Conservation (phyloP, 2,797 vertebrate genomes). For the Sylvia borin region DNA sequence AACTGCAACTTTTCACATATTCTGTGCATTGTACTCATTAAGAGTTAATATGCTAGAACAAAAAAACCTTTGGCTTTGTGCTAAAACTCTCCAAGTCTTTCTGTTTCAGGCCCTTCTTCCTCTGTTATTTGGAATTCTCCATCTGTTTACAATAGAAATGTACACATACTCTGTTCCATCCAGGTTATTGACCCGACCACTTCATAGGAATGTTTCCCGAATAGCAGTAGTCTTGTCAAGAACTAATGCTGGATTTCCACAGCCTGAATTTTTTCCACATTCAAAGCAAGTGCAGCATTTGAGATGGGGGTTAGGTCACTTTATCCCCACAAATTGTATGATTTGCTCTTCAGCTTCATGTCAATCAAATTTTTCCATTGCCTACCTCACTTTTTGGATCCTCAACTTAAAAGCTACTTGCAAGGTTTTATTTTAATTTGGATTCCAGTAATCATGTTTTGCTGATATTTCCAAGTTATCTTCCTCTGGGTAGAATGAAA, state of each 20-base stretch:
- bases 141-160: constrained; percentile 1
- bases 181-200: not conserved
- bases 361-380: not conserved
- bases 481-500: not conserved
- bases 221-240: not conserved
- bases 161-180: not conserved
- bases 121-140: constrained; percentile 13
- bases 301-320: not conserved
- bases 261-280: not conserved
- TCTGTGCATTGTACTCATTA: not conserved
- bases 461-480: not conserved
- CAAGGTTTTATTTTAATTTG: not conserved
- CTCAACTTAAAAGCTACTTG: not conserved
- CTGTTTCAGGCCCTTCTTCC: not conserved
- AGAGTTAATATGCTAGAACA: not conserved
- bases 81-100: not conserved
- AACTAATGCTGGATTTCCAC: not conserved
- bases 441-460: not conserved
- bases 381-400: not conserved
- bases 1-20: not conserved
- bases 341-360: not conserved
- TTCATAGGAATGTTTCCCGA: not conserved
- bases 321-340: not conserved
- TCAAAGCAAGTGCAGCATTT: not conserved
- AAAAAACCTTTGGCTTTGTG: not conserved